A percentile compares a stretch with the other conserved stretches of the same genome.
Conservation (phyloP, 2,113 vertebrate genomes). For the Symphodus melops region DNA sequence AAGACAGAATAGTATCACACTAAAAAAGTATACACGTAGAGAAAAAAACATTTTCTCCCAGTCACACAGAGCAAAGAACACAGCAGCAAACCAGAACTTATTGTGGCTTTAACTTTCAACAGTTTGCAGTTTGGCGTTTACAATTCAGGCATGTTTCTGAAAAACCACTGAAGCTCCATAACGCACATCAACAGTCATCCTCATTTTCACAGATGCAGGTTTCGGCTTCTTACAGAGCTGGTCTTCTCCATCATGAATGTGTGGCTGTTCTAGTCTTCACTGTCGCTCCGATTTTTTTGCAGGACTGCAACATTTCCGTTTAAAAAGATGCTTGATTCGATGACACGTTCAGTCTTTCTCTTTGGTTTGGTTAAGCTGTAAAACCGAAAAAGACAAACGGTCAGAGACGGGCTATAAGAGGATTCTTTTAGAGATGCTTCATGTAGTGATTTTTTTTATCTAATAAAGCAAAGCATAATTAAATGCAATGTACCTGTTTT, state of each 20-base stretch:
- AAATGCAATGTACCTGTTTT: slow-evolving; percentile 80
- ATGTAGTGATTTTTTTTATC: background rate
- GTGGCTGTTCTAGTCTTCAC: slow-evolving; percentile 35
- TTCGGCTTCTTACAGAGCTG: slow-evolving; percentile 43
- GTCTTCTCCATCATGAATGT: slow-evolving; percentile 39
- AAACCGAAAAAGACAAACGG: slow-evolving; percentile 20
- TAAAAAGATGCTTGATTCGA: slow-evolving; percentile 31
- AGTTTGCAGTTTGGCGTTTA: slow-evolving; percentile 14
- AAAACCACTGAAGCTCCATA: background rate
- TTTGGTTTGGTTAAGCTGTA: slow-evolving; percentile 65
- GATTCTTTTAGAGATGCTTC: background rate
- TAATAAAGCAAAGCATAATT: background rate
- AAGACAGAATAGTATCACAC: background rate
- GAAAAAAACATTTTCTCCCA: slow-evolving; percentile 11
- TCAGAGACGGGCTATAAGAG: background rate
- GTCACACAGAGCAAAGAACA: slow-evolving; percentile 3
- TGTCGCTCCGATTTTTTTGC: slow-evolving; percentile 29
- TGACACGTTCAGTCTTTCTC: slow-evolving; percentile 24
- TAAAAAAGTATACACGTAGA: background rate
- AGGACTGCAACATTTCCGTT: slow-evolving; percentile 22
- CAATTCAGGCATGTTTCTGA: background rate
- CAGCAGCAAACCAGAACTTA: background rate
- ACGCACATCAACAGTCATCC: background rate
- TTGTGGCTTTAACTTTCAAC: slow-evolving; percentile 13
- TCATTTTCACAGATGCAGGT: background rate